Evolutionary conservation across 2,888 invertebrate species (phyloP), one percentile per base, ranked within the genome.

Genomic region (Oeneis ivallda): DNA sequence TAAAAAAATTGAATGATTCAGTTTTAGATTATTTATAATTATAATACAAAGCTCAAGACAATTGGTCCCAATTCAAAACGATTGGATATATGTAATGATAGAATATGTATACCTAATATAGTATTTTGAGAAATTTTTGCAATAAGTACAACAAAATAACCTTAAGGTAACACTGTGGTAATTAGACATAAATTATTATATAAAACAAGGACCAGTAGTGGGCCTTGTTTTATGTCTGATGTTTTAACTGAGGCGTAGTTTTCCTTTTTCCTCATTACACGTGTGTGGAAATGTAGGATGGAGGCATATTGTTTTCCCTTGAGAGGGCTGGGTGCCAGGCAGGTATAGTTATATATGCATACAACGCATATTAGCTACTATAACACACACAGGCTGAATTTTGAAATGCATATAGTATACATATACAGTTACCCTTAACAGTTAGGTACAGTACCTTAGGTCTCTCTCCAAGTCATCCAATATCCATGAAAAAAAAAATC

Each of bases 321-420:
- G 84, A 82, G 86, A 81, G 72, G 73, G 75, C 79, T 84, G 84
- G 80, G 77, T 79, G 76, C 79, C 70, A 69, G 80, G 79, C 77
- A 68, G 71, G 69, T 72, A 80, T n/a, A 82, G 79, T 79, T 83
- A 83, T 82, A 82, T 84, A 81, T 82, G 80, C 83, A 84, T 85
- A 84, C 85, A 81, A 80, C 79, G 69, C 70, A 79, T 86, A 87
- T 88, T 87, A 85, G 80, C 77, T 72, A 75, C 34, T 60, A 37
- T 76, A 68, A 68, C 73, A 53, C 61, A n/a, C 2, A 34, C 43
- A 34, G 45, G 17, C 32, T 41, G 52, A 52, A 61, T 61, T 50
- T 41, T 52, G 32, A 52, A 52, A 10, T 15, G 13, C 13, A 2
- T 43, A 3, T 11, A 43, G 39, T 10, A 11, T 57, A 13, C 17